A percentile compares a stretch with the other conserved stretches of the same genome.
Conservation (phyloP, 2,113 vertebrate genomes). For the Engraulis encrasicolus region DNA sequence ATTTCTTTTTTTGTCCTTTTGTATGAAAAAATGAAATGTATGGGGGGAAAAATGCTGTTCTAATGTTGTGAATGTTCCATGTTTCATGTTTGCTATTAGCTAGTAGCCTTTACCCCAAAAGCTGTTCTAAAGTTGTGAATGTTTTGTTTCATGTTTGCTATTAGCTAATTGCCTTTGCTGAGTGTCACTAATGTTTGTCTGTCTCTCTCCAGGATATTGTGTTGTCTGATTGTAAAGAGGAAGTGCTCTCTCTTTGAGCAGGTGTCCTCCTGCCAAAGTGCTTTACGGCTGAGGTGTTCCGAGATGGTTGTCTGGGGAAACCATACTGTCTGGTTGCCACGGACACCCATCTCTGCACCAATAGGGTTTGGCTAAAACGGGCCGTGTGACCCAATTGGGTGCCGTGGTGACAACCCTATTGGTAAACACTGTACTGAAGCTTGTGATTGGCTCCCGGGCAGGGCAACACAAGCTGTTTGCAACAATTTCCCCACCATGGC, state of each 20-base stretch:
- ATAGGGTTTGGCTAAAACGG: neutral
- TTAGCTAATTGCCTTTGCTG: neutral
- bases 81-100: no score
- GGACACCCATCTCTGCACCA: neutral
- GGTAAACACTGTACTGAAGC: conserved; percentile 5
- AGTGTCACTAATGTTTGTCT: conserved; percentile 1
- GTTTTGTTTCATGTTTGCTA: neutral
- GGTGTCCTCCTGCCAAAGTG: conserved; percentile 13
- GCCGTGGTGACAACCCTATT: conserved; percentile 17
- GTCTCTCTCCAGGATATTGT: conserved; percentile 9
- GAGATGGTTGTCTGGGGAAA: neutral
- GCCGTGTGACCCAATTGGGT: no score
- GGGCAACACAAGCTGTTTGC: conserved; percentile 27
- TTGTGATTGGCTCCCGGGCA: conserved; percentile 18
- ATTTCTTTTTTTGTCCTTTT: no score
- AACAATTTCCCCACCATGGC: conserved; percentile 32
- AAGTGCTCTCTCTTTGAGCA: neutral
- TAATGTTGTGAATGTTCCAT: no score
- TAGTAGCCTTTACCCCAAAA: no score
- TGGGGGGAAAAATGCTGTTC: no score
- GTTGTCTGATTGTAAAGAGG: neutral
- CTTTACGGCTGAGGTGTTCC: neutral
- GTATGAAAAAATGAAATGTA: no score
- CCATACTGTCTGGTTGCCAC: no score
- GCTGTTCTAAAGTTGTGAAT: neutral